Base-by-base conservation (phyloP, 2,113 vertebrate species). In the Carollia perspicillata region DNA sequence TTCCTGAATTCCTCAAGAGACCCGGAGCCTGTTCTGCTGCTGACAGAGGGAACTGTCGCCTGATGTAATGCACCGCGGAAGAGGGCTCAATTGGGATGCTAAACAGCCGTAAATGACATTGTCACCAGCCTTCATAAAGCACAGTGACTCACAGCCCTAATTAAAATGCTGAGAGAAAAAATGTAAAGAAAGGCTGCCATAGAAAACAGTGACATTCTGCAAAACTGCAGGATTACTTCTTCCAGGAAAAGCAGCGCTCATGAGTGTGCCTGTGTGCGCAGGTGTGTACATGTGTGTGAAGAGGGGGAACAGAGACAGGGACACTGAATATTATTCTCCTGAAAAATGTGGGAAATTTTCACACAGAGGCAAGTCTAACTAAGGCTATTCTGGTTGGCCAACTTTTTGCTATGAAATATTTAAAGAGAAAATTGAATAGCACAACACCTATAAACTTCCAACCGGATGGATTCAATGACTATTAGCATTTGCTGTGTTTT, bases 91-190 rank as follows among this genome's bases (percentile, higher is more conserved):
- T 80, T 81, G 96, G 95, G 96, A 93, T 89, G 72, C 65, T 95
- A 97, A 97, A 86, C 58, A 96, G 97, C 87, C 96, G 6, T 96
- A 93, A 97, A 97, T 88, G 96, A 97, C 60, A 89, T 37, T 97
- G 97, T 97, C 96, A 37, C 96, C 2, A 55, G 93, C 63, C 95
- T 94, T 78, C 96, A 95, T 53, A 42, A 83, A 71, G 96, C 95
- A 79, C 74, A 49, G 95, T 98, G 98, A 98, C 97, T 98, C 97
- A 92, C 0, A 44, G 71, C 90, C 84, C 96, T 96, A 92, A 96
- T 95, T 97, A 95, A 98, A 97, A 95, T 83, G 95, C 97, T 88
- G 3, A 0, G 80, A 8, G 42, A 42, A 42, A 96, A 96, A 89
- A 95, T 71, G 91, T 95, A 96, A 97, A 93, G 96, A 93, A 84